Evolutionary conservation across 2,797 vertebrate species (phyloP).

Genomic region (Chloroceryle amazona): DNA sequence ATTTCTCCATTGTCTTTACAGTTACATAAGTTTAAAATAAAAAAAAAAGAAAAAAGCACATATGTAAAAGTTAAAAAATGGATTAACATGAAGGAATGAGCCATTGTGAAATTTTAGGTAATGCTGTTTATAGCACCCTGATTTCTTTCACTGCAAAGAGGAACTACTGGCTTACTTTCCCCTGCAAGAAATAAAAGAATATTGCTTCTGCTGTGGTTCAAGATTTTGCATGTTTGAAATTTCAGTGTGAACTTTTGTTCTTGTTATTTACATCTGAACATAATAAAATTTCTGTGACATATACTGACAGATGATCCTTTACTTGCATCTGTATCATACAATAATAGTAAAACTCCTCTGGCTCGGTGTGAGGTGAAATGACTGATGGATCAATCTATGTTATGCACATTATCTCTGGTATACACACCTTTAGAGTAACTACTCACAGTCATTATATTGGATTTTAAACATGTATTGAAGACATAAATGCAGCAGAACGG

Average conservation of each 20-base stretch:
- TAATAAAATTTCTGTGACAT: neutral
- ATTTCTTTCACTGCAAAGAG: neutral
- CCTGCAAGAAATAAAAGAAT: neutral
- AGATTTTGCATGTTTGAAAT: neutral
- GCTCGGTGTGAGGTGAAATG: neutral
- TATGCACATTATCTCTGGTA: neutral
- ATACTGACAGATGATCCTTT: neutral
- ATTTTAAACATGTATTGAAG: neutral
- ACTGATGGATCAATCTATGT: neutral
- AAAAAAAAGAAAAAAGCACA: neutral
- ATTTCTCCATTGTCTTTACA: neutral
- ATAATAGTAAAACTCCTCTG: neutral
- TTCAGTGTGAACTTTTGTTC: neutral
- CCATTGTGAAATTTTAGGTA: neutral
- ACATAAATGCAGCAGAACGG: neutral
- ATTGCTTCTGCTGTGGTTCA: neutral
- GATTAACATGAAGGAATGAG: neutral
- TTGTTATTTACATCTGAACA: neutral
- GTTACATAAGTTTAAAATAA: neutral
- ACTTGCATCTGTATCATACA: neutral
- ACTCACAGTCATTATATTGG: neutral
- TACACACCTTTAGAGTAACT: neutral
- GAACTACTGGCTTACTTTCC: neutral
- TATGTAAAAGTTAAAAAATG: neutral
- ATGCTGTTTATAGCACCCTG: neutral